Conservation (phyloP, 2,797 vertebrate genomes). For the Gymnocypris eckloni region DNA sequence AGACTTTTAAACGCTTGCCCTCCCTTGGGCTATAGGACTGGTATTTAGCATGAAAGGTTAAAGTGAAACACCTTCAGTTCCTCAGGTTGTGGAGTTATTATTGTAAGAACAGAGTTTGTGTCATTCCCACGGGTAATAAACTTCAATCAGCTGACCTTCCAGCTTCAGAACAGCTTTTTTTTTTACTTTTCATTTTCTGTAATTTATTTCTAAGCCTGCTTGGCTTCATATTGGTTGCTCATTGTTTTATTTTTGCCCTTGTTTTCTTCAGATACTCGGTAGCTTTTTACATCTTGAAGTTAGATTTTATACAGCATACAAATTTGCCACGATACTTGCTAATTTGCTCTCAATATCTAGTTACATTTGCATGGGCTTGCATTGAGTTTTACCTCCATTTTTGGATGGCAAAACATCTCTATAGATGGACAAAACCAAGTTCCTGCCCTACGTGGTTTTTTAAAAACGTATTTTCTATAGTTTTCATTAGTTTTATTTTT, state of each 20-base stretch:
- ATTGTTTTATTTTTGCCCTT: not conserved
- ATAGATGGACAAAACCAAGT: not conserved
- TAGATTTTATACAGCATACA: not conserved
- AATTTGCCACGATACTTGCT: not conserved
- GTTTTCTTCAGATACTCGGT: not conserved
- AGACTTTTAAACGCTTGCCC: conserved; percentile 73
- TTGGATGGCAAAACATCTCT: not conserved
- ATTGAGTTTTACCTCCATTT: not conserved
- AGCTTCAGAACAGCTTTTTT: not conserved
- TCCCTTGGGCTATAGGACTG: conserved; percentile 73
- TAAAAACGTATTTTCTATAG: not conserved
- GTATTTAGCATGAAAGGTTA: conserved; percentile 76
- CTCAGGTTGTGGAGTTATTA: conserved; percentile 31
- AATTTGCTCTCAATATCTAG: not conserved
- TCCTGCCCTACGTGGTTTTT: too few species aligned
- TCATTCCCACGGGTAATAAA: conserved; percentile 43
- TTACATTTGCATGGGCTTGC: not conserved
- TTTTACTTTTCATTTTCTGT: not conserved
- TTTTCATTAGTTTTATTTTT: not conserved
- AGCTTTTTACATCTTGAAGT: not conserved
- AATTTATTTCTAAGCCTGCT: not conserved
- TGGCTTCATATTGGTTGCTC: not conserved
- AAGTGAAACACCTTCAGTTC: conserved; percentile 64
- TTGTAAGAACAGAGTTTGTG: not conserved
- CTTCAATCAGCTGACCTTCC: conserved; percentile 13